phyloP scores from a whole-genome alignment of 92 coral and sea anemone species.

The Zoanthus sociatus region DNA sequence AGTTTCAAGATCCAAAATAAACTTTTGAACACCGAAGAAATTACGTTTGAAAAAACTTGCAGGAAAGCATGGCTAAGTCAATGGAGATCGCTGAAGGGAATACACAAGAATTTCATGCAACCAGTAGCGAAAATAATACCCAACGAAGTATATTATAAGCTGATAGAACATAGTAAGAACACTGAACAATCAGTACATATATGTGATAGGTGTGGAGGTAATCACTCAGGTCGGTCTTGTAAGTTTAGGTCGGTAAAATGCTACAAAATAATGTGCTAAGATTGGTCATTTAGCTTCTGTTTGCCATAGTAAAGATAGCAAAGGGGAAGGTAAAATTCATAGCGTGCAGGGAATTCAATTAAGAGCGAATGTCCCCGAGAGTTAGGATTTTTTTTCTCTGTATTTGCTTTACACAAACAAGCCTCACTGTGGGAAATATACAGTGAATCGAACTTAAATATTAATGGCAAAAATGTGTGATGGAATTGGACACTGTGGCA shows the following conservation, averaged over 20 bases:
- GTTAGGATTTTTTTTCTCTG: constrained; percentile 37
- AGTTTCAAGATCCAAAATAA: constrained; percentile 62
- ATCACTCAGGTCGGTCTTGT: constrained; percentile 56
- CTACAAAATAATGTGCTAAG: constrained; percentile 42
- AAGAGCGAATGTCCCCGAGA: not conserved
- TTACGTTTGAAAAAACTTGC: constrained; percentile 35
- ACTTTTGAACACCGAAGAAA: constrained; percentile 46
- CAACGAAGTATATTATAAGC: not conserved
- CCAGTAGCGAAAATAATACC: not conserved
- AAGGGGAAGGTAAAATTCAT: constrained; percentile 40
- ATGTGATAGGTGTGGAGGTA: constrained; percentile 9
- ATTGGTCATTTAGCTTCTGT: constrained; percentile 48
- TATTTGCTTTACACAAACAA: constrained; percentile 8
- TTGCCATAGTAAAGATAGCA: not conserved
- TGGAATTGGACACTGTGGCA: constrained; percentile 63
- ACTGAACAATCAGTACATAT: no score
- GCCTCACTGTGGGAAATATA: constrained; percentile 16
- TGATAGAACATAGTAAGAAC: no score
- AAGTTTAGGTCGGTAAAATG: constrained; percentile 60
- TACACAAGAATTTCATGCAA: constrained; percentile 64
- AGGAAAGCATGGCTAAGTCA: not conserved
- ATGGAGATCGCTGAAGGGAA: constrained; percentile 77
- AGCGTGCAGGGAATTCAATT: not conserved
- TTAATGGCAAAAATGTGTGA: constrained; percentile 42
- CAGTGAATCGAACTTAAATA: not conserved